Base-by-base conservation (phyloP, 2,113 vertebrate species). In the Gasterosteus aculeatus region DNA sequence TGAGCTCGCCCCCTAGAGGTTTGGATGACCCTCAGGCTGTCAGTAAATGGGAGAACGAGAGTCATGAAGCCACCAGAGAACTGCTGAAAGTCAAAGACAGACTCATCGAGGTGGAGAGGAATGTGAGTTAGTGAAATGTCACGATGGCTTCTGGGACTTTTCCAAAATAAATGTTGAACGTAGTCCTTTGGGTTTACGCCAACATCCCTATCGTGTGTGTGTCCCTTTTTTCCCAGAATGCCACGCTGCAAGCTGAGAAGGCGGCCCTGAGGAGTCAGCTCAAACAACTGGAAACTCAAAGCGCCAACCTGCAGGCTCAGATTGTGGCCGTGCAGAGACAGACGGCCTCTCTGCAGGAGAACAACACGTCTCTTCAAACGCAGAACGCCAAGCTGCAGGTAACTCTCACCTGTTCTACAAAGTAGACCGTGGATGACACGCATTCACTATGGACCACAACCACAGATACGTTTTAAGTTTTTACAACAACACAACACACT, bases 351-450 rank as follows among this genome's bases (percentile, higher is more conserved):
- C 86, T 99, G 58, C 98, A 99, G 84, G 98, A 99, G 77, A 98
- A 98, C 84, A 99, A 98, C 82, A 98, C 97, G 0, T 94, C 95
- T 1, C 93, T 99, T 7, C 98, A 99, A 82, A 99, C 96, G 1
- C 98, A 99, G 84, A 99, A 98, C 51, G 98, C 98, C 82, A 99
- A 98, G 81, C 94, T 99, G 70, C 98, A 99, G 97, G 98, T 99
- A 80, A 72, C 0, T 35, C 0, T 15, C 54, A 65, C 38, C 49
- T 47, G 12, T 16, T 4, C 26, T 38, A 57, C 53, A 46, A 22
- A 29, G n/a, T 4, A 3, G 5, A 7, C n/a, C 59, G 4, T 3
- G 12, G 5, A 26, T n/a, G 53, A 59, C 35, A 22, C 46, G 62
- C 10, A 39, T 41, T 19, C 14, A 16, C n/a, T 26, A 10, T 3